phyloP scores from a whole-genome alignment of 2,888 invertebrate genomes.

The Chaetoderma sp. region DNA sequence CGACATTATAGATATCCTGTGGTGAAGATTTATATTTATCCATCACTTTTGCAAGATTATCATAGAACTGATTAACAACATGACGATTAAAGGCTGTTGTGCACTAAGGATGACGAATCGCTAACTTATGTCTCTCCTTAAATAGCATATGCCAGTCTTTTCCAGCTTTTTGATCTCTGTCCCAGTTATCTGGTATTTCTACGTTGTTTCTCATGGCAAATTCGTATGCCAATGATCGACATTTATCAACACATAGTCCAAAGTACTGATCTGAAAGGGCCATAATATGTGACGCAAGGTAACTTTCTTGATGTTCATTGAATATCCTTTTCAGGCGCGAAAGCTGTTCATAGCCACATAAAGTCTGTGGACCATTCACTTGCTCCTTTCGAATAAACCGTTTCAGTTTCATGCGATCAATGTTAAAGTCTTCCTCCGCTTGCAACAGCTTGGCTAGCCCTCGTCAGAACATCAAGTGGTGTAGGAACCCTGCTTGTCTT shows the following conservation, averaged over 20 bases:
- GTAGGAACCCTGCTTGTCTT: background rate
- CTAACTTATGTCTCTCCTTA: slow-evolving; percentile 5
- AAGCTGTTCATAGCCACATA: background rate
- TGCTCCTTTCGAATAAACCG: background rate
- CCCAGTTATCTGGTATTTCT: background rate
- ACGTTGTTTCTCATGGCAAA: background rate
- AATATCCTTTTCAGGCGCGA: background rate
- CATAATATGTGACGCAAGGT: background rate
- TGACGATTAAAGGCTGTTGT: slow-evolving; percentile 13
- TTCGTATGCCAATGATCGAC: background rate
- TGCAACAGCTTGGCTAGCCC: background rate
- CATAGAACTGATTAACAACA: slow-evolving; percentile 9
- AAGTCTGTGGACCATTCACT: no score
- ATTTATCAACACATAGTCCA: slow-evolving; percentile 4
- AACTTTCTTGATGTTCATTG: background rate
- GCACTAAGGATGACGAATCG: slow-evolving; percentile 10
- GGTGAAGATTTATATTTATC: background rate
- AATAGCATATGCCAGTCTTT: background rate
- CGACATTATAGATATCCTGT: slow-evolving; percentile 7
- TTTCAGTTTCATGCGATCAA: background rate
- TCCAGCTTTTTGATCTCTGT: background rate
- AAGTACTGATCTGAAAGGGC: background rate
- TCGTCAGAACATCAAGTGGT: background rate
- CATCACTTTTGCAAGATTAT: slow-evolving; percentile 13
- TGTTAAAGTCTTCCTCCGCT: background rate